phyloP scores from a whole-genome alignment of 2,888 invertebrate genomes.

The Cacoxenus indagator region DNA sequence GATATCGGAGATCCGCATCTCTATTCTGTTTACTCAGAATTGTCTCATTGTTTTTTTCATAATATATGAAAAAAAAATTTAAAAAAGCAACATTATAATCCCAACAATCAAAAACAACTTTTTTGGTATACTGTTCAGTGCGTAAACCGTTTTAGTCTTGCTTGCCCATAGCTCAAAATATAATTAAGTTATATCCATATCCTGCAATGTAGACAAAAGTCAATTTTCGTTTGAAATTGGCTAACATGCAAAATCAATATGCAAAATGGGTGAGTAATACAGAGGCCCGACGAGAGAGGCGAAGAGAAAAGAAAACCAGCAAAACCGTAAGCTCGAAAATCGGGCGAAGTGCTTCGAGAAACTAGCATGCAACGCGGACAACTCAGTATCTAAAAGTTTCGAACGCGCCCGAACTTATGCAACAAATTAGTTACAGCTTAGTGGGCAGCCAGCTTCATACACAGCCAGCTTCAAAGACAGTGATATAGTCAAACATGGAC shows the following conservation, averaged over 20 bases:
- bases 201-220: background rate
- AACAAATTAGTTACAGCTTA: constrained; percentile 60
- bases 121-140: too few species aligned
- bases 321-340: background rate
- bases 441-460: constrained; percentile 39
- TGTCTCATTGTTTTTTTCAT: too few species aligned
- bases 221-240: too few species aligned
- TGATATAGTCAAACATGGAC: constrained; percentile 3
- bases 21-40: too few species aligned
- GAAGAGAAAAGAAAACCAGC: background rate
- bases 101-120: too few species aligned
- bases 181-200: background rate
- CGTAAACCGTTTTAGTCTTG: too few species aligned
- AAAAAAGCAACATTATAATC: too few species aligned
- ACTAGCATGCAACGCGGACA: background rate
- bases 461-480: constrained; percentile 14
- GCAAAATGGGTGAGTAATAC: background rate
- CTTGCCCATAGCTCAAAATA: too few species aligned
- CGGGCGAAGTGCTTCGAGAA: background rate
- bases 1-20: too few species aligned
- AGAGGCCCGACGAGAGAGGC: background rate
- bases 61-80: too few species aligned
- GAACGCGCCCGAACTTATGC: constrained; percentile 32
- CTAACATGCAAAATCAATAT: background rate
- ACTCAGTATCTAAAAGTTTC: background rate